Evolutionary conservation across 2,113 vertebrate species (phyloP), one percentile per base, ranked within the genome.

Genomic region (Ictidomys tridecemlineatus): DNA sequence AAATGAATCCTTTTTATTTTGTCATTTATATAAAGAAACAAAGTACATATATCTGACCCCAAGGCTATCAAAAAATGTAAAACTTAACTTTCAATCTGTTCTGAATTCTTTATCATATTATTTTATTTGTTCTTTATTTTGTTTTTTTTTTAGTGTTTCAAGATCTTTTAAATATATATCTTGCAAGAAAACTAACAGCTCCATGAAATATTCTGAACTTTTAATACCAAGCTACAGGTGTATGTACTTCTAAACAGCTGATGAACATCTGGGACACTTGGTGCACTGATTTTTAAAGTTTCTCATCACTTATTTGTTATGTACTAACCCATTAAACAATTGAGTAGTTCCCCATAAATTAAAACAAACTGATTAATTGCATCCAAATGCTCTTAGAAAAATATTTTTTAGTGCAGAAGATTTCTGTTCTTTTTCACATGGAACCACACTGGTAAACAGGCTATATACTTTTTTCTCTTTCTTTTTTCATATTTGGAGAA

Each of bases 311-410:
- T 97, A 85, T 94, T 96, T 2, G 5, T 95, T 88, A 94, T 32
- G 17, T 26, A 39, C 65, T 79, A 69, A 72, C n/a, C 67, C 91
- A 96, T 89, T 96, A 97, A 97, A 90, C 42, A 72, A 94, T 61
- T 97, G 94, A 95, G 97, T 83, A 67, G 89, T 95, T 92, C 45
- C 45, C n/a, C 82, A 95, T 95, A 96, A 96, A 95, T 94, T 97
- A 94, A 87, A 93, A 69, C 78, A 91, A 95, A 95, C 42, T 63
- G 90, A 92, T 96, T 92, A 97, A 95, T 87, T 97, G 42, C 69
- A 63, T 58, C 96, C 56, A 76, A 86, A 83, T 96, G 58, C 61
- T 93, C 32, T 93, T 86, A 95, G 86, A 93, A 93, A 93, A 86
- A 32, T 78, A 69, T 65, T 82, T 94, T 97, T 94, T 79, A 86